phyloP scores from a whole-genome alignment of 2,797 vertebrate genomes.

The Myotis planiceps region DNA sequence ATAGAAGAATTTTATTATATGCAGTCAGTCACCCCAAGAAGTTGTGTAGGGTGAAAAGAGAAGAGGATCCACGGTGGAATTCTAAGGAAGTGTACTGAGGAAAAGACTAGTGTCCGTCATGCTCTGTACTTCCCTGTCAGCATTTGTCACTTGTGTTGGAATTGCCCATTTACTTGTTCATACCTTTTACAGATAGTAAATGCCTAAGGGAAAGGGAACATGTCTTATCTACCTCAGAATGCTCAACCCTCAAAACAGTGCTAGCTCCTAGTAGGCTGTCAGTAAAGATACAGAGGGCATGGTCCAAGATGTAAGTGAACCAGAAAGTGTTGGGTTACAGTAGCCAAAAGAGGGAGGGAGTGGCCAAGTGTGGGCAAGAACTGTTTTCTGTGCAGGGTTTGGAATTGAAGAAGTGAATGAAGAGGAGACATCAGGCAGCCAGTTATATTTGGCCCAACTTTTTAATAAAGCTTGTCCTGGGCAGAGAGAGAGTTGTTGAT shows the following conservation, averaged over 20 bases:
- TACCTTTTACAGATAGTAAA: neutral
- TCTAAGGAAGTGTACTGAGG: neutral
- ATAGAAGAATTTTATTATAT: neutral
- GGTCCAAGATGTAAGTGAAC: neutral
- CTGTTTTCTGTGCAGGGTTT: neutral
- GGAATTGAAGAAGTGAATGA: neutral
- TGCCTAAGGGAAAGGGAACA: neutral
- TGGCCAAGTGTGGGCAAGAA: neutral
- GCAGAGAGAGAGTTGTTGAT: neutral
- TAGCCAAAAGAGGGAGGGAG: neutral
- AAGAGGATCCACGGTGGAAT: neutral
- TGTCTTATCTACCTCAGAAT: neutral
- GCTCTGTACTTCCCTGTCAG: neutral
- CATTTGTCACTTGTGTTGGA: neutral
- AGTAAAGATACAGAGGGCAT: neutral
- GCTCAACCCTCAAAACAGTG: neutral
- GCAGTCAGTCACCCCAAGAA: neutral
- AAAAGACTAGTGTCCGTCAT: neutral
- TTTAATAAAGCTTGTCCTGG: neutral
- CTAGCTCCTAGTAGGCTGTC: neutral
- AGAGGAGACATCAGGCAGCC: neutral
- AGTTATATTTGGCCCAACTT: neutral
- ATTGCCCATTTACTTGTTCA: neutral
- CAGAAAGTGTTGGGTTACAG: slow-evolving; percentile 5
- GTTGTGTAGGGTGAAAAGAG: neutral